Evolutionary conservation across 2,888 invertebrate genomes (phyloP), one percentile per base, ranked within the genome.

Genomic region (Synergus gifuensis): DNA sequence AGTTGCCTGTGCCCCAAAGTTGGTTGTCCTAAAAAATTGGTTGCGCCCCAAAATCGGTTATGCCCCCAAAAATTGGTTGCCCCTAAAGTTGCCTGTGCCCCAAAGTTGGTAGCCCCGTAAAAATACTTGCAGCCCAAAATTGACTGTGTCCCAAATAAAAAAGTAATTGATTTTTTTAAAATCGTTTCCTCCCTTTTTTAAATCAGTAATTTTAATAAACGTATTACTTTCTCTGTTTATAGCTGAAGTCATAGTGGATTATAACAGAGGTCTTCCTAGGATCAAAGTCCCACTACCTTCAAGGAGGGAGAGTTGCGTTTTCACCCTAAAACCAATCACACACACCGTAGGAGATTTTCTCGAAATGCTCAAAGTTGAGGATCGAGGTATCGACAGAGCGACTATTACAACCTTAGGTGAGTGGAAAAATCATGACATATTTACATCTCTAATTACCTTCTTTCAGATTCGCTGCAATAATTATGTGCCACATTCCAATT

Each of bases 211-310:
- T 54, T 54, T 7, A 54, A 54, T 54, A n/a, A 8, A n/a, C 18
- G 0, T 11, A 58, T 58, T 11, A 58, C 58, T 79, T 87, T 84
- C 88, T 89, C 85, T 93, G 94, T 76, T 73, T 54, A 28, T 54
- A 73, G 73, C 40, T 54, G 73, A 96, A 89, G 96, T 97, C 87
- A 94, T 94, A 83, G 95, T 98, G 90, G 95, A 95, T 88, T 98
- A 97, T 92, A 95, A 96, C 85, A 95, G 97, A 86, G 98, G 99
- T 36, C 94, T 98, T 93, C 98, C 98, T 36, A 97, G 97, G 93
- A 95, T 99, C 91, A 97, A 97, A 79, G 96, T 98, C 87, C 98
- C 98, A 86, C 94, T 99, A 92, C 98, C 98, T 83, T 98, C 98
- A 85, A 95, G 98, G 84, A 95, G 95, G 86, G 98, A 98, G 92